Percentiles rank a stretch among this genome's conserved stretches.
These are phyloP conservation scores for Misgurnus mizolepis DNA, from an alignment of 2,113 vertebrate species.

Conservation along the genomic window DNA sequence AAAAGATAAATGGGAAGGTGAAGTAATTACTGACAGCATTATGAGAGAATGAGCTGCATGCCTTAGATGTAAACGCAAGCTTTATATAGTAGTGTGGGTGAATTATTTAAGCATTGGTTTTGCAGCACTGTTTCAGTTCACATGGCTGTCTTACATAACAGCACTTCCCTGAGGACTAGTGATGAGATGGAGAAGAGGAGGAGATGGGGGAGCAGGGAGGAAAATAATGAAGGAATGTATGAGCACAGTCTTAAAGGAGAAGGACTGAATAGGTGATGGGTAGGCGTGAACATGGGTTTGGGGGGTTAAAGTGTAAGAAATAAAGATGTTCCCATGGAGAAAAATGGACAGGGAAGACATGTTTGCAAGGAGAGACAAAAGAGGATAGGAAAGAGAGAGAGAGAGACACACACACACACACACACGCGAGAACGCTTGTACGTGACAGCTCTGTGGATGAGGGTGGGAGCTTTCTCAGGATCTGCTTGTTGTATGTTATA, in stretches of 20 bases:
- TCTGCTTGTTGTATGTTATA: slow-evolving; percentile 9
- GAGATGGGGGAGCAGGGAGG: slow-evolving; percentile 8
- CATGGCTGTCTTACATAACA: slow-evolving; percentile 62
- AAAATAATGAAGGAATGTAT: slow-evolving; percentile 17
- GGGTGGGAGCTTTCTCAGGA: slow-evolving; percentile 6
- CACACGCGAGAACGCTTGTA: slow-evolving; percentile 42
- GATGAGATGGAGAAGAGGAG: slow-evolving; percentile 45
- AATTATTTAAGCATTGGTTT: slow-evolving; percentile 65
- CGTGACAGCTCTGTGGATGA: slow-evolving; percentile 43
- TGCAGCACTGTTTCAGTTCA: slow-evolving; percentile 61
- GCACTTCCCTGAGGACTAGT: slow-evolving; percentile 55
- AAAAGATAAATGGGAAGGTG: slow-evolving; percentile 21
- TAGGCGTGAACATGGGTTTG: not conserved
- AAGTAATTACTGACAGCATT: slow-evolving; percentile 42
- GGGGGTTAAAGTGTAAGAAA: not conserved
- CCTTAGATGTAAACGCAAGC: slow-evolving; percentile 48
- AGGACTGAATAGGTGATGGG: not conserved
- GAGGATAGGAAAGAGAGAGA: not conserved
- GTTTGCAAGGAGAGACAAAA: not conserved
- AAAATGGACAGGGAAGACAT: slow-evolving; percentile 12
- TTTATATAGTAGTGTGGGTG: slow-evolving; percentile 65
- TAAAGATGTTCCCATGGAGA: slow-evolving; percentile 9
- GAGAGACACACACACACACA: slow-evolving; percentile 41
- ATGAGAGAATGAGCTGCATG: slow-evolving; percentile 39
- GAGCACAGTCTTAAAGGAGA: slow-evolving; percentile 11